Evolutionary conservation across 2,797 vertebrate genomes (phyloP), one percentile per base, ranked within the genome.

Genomic region (Molothrus ater): DNA sequence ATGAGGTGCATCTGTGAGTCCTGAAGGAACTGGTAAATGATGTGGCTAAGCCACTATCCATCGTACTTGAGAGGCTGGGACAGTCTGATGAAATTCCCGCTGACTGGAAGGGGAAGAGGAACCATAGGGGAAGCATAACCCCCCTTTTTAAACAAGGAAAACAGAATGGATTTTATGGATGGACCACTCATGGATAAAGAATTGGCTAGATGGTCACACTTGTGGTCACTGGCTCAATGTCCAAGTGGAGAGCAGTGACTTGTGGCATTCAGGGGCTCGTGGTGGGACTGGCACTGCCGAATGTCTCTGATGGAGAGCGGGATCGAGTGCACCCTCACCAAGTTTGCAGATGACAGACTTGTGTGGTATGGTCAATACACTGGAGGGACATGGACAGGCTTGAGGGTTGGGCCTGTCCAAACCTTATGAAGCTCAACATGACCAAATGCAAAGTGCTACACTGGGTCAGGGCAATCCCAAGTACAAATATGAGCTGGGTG

Each of bases 351-450:
- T n/a, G 66, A 50, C 42, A 68, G 10, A 56, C 10, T 17, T n/a
- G 8, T 34, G 15, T 71, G 17, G 9, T 31, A 5, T 3, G 0
- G 8, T 48, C 47, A 24, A 0, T 22, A 18, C 0, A 0, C n/a
- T 65, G 51, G 29, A 65, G n/a, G 21, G n/a, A 47, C 36, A 3
- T 17, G 43, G 16, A 36, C 22, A 75, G 32, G n/a, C 61, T 56
- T 54, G 24, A n/a, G 34, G 9, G 19, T 4, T 72, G 34, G 34
- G 22, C 47, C 26, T 29, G 11, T 61, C 19, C 24, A 54, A 68
- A 43, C 22, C 26, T 79, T 3, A 29, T 20, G 22, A n/a, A 73
- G 47, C 29, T 38, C n/a, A 65, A 1, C 26, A 24, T 34, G n/a
- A n/a, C 32, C 36, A 51, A 45, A 11, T 34, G 14, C 43, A 26